A percentile compares a stretch with the other conserved stretches of the same genome.
These are phyloP conservation scores for Apotomis turbidana DNA, from an alignment of 2,888 invertebrate genomes.

Conservation along the genomic window DNA sequence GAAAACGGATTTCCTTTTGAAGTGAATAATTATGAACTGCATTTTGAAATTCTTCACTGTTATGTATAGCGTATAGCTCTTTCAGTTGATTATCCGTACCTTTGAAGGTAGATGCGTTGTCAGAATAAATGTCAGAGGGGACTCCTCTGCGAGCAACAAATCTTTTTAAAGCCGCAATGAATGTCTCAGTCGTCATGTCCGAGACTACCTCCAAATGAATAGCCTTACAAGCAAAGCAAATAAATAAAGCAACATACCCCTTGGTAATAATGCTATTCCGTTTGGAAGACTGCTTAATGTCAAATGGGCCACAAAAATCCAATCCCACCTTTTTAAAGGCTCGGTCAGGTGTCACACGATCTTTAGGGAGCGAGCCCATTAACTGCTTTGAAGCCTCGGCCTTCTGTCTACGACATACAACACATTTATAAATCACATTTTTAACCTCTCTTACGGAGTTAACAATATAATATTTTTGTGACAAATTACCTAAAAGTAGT, in stretches of 20 bases:
- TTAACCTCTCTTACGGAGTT: no score
- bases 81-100: conserved; percentile 14
- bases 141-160: conserved; percentile 8
- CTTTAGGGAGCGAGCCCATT: neutral
- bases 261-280: neutral
- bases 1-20: neutral
- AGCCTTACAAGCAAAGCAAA: conserved; percentile 29
- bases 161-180: conserved; percentile 4
- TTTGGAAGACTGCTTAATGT: conserved; percentile 5
- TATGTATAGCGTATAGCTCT: conserved; percentile 8
- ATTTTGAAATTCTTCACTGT: neutral
- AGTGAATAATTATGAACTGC: neutral
- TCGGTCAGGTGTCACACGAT: neutral
- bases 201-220: conserved; percentile 16
- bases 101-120: conserved; percentile 9
- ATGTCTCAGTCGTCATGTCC: conserved; percentile 9
- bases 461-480: no score
- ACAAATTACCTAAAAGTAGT: no score
- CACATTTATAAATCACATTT: no score
- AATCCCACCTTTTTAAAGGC: neutral
- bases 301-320: neutral
- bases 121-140: conserved; percentile 8
- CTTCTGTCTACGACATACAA: no score
- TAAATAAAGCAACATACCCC: conserved; percentile 19
- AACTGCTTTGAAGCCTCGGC: no score